A percentile compares a stretch with the other conserved stretches of the same genome.
Evolutionary conservation across 2,888 invertebrate genomes (phyloP).

Genomic region (Xanthostigma xanthostigma): DNA sequence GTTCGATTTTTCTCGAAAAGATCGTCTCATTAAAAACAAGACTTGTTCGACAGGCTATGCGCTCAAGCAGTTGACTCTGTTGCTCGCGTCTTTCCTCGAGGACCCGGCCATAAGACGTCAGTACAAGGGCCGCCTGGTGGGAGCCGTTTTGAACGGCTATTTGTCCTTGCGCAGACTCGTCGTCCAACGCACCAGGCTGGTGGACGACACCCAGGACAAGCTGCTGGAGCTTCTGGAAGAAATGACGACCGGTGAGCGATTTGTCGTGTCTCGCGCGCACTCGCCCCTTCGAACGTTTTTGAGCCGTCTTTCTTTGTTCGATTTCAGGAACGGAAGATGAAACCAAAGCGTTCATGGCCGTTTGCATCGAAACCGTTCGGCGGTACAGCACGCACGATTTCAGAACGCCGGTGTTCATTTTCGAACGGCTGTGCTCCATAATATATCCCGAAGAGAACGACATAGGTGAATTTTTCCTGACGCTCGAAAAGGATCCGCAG

Average conservation of each 20-base stretch:
- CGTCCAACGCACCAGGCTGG: slow-evolving; percentile 84
- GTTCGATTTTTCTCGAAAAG: too few species aligned
- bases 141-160: slow-evolving; percentile 86
- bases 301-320: not conserved
- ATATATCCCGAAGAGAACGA: slow-evolving; percentile 97
- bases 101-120: slow-evolving; percentile 75
- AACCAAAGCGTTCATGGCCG: slow-evolving; percentile 92
- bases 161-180: slow-evolving; percentile 78
- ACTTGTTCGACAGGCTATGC: slow-evolving; percentile 51
- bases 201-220: slow-evolving; percentile 94
- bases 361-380: slow-evolving; percentile 89
- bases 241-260: slow-evolving; percentile 66
- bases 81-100: slow-evolving; percentile 77
- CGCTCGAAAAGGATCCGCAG: slow-evolving; percentile 94
- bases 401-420: slow-evolving; percentile 93
- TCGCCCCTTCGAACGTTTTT: not conserved
- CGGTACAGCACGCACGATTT: slow-evolving; percentile 84
- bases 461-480: slow-evolving; percentile 90
- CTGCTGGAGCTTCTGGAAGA: slow-evolving; percentile 84
- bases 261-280: not conserved
- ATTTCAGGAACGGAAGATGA: slow-evolving; percentile 76
- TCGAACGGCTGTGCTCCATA: slow-evolving; percentile 90
- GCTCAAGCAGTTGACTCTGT: slow-evolving; percentile 75
- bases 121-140: slow-evolving; percentile 79
- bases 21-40: not conserved